Conservation (phyloP, 2,888 invertebrate genomes). For the Morinoia aosen region DNA sequence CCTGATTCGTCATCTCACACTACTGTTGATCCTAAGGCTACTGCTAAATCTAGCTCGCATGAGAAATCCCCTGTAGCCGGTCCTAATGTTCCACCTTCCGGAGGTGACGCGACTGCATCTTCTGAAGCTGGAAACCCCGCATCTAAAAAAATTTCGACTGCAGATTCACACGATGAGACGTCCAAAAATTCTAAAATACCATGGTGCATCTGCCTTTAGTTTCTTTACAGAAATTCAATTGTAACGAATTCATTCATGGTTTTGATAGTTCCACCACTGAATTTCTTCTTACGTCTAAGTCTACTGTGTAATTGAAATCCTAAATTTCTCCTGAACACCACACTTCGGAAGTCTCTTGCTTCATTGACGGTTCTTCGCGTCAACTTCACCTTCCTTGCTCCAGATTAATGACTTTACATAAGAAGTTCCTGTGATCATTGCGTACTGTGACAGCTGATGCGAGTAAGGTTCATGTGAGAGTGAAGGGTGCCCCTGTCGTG, state of each 20-base stretch:
- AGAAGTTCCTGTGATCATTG: neutral
- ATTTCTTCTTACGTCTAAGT: neutral
- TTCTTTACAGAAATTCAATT: neutral
- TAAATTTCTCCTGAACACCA: neutral
- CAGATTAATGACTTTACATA: neutral
- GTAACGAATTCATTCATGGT: neutral
- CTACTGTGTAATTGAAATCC: neutral
- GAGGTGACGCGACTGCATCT: neutral
- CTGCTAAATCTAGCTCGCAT: neutral
- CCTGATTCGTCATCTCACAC: neutral
- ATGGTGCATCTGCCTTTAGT: neutral
- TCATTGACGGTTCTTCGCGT: neutral
- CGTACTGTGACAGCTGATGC: neutral
- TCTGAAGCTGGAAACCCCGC: neutral
- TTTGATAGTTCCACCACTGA: neutral
- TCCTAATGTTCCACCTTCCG: neutral
- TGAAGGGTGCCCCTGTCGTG: neutral
- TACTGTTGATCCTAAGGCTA: neutral
- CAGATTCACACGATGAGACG: neutral
- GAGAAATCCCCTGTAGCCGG: neutral
- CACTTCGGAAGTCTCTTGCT: neutral
- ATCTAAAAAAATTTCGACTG: neutral
- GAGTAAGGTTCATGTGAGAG: constrained; percentile 1
- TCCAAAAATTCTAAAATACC: neutral
- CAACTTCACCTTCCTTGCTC: neutral